A percentile compares a stretch with the other conserved stretches of the same genome.
Evolutionary conservation across 2,113 vertebrate species (phyloP).

Genomic region (Ptilonorhynchus violaceus): DNA sequence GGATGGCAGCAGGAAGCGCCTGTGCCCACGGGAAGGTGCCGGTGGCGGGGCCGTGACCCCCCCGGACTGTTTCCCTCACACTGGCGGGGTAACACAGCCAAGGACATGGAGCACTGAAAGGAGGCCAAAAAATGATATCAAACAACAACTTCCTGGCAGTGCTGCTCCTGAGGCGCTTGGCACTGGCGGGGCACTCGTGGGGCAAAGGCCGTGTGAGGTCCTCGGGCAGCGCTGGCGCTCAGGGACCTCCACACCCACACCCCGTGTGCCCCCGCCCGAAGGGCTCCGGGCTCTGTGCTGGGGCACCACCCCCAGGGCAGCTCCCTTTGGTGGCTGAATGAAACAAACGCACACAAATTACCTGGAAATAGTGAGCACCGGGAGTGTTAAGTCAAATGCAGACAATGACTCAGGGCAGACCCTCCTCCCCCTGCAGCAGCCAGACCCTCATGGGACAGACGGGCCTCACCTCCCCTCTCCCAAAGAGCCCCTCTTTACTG

Average conservation of each 20-base stretch:
- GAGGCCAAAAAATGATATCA: background rate
- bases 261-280: background rate
- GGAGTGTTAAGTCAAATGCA: no score
- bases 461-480: background rate
- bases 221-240: fast-evolving
- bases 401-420: background rate
- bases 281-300: background rate
- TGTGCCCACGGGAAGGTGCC: background rate
- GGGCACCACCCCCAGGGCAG: background rate
- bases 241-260: background rate
- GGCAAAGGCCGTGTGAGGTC: background rate
- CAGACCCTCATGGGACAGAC: background rate
- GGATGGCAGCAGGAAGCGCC: background rate
- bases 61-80: fast-evolving
- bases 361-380: background rate
- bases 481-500: background rate
- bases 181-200: background rate
- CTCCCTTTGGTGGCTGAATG: background rate
- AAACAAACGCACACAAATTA: background rate
- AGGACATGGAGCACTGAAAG: background rate
- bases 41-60: background rate
- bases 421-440: background rate
- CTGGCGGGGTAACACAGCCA: background rate
- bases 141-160: background rate
- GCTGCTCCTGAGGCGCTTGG: background rate